Evolutionary conservation across 2,797 vertebrate species (phyloP).

Genomic region (Alcedo quadribrachys): DNA sequence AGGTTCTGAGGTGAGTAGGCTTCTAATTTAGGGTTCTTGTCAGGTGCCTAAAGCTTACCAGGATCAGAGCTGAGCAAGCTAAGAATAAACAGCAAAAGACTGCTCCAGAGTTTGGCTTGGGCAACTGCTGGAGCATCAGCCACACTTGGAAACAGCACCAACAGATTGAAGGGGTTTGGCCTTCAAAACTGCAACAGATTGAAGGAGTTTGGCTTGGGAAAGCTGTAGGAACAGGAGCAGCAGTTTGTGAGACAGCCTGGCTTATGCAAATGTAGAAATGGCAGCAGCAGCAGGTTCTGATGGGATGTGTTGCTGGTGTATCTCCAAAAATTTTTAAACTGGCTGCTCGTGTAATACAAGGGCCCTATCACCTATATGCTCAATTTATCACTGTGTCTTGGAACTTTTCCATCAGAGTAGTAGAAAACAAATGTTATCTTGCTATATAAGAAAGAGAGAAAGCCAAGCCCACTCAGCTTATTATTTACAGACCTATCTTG

Average conservation of each 20-base stretch:
- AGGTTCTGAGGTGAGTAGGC: background rate
- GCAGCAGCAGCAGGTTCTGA: slow-evolving; percentile 60
- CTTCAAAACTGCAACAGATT: slow-evolving; percentile 71
- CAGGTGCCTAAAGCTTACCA: background rate
- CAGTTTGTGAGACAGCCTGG: slow-evolving; percentile 67
- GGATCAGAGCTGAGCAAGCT: slow-evolving; percentile 10
- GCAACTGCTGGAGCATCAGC: slow-evolving; percentile 64
- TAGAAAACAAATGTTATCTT: slow-evolving; percentile 66
- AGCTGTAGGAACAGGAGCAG: slow-evolving; percentile 63
- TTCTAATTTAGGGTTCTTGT: background rate
- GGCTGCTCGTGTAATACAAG: slow-evolving; percentile 66
- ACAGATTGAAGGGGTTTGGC: slow-evolving; percentile 69
- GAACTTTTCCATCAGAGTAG: slow-evolving; percentile 62
- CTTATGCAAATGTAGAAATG: slow-evolving; percentile 61
- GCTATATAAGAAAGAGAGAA: slow-evolving; percentile 42
- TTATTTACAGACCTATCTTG: slow-evolving; percentile 60
- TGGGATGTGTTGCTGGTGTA: slow-evolving; percentile 65
- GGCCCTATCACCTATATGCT: slow-evolving; percentile 70
- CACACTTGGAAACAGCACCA: slow-evolving; percentile 54
- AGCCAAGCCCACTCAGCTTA: slow-evolving; percentile 54
- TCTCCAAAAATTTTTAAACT: slow-evolving; percentile 70
- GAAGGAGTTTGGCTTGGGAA: slow-evolving; percentile 68
- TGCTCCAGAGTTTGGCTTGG: slow-evolving; percentile 46
- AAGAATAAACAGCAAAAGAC: slow-evolving; percentile 46
- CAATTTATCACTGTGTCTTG: slow-evolving; percentile 72